A percentile compares a stretch with the other conserved stretches of the same genome.
Evolutionary conservation across 2,888 invertebrate species (phyloP).

Genomic region (Cosmopolites sordidus): DNA sequence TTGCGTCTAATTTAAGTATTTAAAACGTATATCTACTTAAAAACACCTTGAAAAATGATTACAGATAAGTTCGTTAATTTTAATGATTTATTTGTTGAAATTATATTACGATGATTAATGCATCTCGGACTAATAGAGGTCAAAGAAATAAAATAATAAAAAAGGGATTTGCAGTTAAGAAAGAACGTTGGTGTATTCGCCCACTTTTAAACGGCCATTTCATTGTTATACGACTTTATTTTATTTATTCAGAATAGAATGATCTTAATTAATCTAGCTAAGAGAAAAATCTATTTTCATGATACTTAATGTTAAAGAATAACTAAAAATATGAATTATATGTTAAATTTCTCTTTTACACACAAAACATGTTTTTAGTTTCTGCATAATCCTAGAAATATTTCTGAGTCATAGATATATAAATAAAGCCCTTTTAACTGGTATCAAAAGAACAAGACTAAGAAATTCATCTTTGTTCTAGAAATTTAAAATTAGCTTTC

Average conservation of each 20-base stretch:
- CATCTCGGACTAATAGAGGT: conserved; percentile 5
- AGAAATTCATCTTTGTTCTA: conserved; percentile 12
- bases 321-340: too few species aligned
- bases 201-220: conserved; percentile 20
- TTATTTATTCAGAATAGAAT: neutral
- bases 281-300: too few species aligned
- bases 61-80: too few species aligned
- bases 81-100: too few species aligned
- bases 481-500: conserved; percentile 15
- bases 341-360: too few species aligned
- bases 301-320: too few species aligned
- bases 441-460: neutral
- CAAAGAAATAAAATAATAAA: conserved; percentile 19
- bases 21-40: too few species aligned
- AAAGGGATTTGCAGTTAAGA: conserved; percentile 8
- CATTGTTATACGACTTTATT: conserved; percentile 9
- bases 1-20: too few species aligned
- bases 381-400: conserved; percentile 5
- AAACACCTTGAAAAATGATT: too few species aligned
- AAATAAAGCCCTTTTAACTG: neutral
- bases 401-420: conserved; percentile 5
- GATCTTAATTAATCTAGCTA: too few species aligned
- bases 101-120: too few species aligned
- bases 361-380: too few species aligned
- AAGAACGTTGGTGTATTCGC: conserved; percentile 18